Base-by-base conservation (phyloP, 1,140 invertebrate genomes). In the Drosophila pseudoananassae region DNA sequence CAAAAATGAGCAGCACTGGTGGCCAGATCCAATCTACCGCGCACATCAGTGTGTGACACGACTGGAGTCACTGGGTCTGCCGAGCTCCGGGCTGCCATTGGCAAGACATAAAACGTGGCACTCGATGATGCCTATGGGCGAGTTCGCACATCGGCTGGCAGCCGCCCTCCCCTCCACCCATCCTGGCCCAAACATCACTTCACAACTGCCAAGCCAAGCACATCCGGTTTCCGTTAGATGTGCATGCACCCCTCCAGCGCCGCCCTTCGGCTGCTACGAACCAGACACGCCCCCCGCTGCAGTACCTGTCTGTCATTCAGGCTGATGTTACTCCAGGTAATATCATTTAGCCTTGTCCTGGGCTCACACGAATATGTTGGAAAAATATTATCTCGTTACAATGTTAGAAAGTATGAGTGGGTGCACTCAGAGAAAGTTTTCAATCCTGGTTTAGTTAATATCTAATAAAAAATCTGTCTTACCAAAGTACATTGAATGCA, bases 371-470 rank as follows among this genome's bases (percentile, higher is more conserved):
- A 78, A 66, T 77, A 89, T 88, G 83, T 83, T 88, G 64, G 49
- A 76, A 89, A 88, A 89, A 88, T 88, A 89, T 88, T 88, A 88
- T 88, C 83, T 88, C 63, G 83, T 89, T 88, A 88, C 79, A 71
- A 60, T 88, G 76, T 77, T 84, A 63, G 65, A 72, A 79, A 52
- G 58, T 33, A 45, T 47, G 38, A 31, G 65, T 66, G n/a, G n/a
- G 14, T 61, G 36, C 59, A 73, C 49, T 68, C 2, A 10, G 17
- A 23, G 9, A 46, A 15, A 10, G 7, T 20, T 20, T 20, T 20
- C 20, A 20, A 20, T 20, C 20, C 20, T n/a, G n/a, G n/a, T n/a
- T n/a, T n/a, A n/a, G n/a, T n/a, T n/a, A n/a, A n/a, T n/a, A n/a
- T n/a, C n/a, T n/a, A n/a, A n/a, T n/a, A n/a, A n/a, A n/a, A n/a